Conservation (phyloP, 2,113 vertebrate species). For the Gulo gulo region DNA sequence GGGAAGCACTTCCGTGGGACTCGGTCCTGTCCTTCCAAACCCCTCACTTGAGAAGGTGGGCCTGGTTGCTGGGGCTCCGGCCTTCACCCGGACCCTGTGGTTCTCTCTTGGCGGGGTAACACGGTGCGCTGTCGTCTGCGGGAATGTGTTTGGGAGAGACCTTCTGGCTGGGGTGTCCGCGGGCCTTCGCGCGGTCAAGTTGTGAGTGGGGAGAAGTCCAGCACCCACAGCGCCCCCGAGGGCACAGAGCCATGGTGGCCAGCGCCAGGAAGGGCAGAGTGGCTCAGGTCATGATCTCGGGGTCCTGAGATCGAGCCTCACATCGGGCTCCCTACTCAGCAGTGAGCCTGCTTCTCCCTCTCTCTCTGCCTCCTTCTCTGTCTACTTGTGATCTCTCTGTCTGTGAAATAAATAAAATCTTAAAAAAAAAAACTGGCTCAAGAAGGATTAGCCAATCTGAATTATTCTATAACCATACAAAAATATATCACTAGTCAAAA, state of each 20-base stretch:
- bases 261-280: not conserved
- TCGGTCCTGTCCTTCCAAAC: not conserved
- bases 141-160: not conserved
- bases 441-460: not conserved
- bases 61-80: not conserved
- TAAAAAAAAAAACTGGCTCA: too few species aligned
- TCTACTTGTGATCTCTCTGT: too few species aligned
- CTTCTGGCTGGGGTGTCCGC: not conserved
- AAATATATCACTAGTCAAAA: not conserved
- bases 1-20: rapidly evolving
- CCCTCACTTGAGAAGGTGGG: not conserved
- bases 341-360: too few species aligned
- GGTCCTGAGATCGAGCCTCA: too few species aligned
- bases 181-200: too few species aligned
- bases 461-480: not conserved
- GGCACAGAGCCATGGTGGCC: rapidly evolving
- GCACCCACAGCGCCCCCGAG: rapidly evolving
- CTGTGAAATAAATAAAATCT: too few species aligned
- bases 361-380: too few species aligned
- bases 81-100: not conserved
- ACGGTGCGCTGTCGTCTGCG: too few species aligned
- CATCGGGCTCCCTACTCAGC: too few species aligned
- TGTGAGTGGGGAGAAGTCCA: not conserved
- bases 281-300: too few species aligned
- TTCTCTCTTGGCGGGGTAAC: not conserved